Base-by-base conservation (phyloP, 1,140 invertebrate species). In the Brachionus manjavacas region DNA sequence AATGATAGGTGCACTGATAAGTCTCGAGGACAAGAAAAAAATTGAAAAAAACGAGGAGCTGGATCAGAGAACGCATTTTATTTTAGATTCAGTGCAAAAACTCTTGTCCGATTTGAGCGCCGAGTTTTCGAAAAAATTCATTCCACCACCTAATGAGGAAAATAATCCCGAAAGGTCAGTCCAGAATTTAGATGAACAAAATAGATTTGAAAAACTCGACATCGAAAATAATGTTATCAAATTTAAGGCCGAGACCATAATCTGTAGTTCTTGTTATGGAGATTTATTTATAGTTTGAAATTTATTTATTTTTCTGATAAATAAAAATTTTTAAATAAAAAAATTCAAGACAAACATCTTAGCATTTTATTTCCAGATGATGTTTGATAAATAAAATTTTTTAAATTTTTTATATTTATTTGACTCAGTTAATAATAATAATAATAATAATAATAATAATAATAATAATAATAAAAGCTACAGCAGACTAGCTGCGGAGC, bases 251-350 rank as follows among this genome's bases (percentile, higher is more conserved):
- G 72, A 76, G 28, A 81, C 79, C 11, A 23, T 81, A 11, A 16
- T 81, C 11, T 81, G 79, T 68, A 43, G 35, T 43, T 64, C 52
- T 64, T 81, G 79, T 64, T 81, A 81, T 16, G 79, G 79, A 7
- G 79, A 81, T 68, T 81, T 81, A 39, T 81, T 81, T 68, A 68
- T 81, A n/a, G n/a, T 81, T 35, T 81, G 39, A 39, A 2, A 64
- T 64, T 25, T 64, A 20, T n/a, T 64, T n/a, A 20, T n/a, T 64
- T 35, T 35, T 35, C 4, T 7, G 7, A 35, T 35, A 35, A 35
- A 35, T 4, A 35, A 35, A 12, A 23, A 25, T 64, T 66, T 25
- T 66, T 66, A 12, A 31, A 23, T 8, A 16, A 52, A n/a, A 14
- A 14, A 14, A 3, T 28, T 66, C 28, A 4, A 23, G 0, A 64